A percentile compares a stretch with the other conserved stretches of the same genome.
Conservation (phyloP, 2,888 invertebrate genomes). For the Noctua pronuba region DNA sequence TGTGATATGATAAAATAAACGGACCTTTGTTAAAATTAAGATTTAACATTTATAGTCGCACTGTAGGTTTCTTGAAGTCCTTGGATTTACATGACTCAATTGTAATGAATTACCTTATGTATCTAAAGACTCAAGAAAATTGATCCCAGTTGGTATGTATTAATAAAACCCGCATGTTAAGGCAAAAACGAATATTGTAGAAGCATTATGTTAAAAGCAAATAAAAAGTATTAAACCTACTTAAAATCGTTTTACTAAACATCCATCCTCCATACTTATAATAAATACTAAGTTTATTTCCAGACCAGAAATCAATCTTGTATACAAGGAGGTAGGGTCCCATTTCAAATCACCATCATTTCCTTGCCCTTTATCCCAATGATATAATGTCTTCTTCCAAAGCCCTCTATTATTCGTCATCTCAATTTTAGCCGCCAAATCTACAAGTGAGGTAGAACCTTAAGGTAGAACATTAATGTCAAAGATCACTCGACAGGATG, state of each 20-base stretch:
- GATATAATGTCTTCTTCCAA: background rate
- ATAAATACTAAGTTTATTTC: background rate
- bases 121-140: constrained; percentile 17
- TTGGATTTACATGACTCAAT: constrained; percentile 8
- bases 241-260: constrained; percentile 30
- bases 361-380: background rate
- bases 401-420: background rate
- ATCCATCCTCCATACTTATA: background rate
- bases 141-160: background rate
- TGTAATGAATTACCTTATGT: background rate
- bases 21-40: constrained; percentile 19
- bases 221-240: constrained; percentile 29
- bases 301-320: background rate
- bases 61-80: constrained; percentile 3
- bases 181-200: constrained; percentile 17
- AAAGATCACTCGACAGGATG: background rate
- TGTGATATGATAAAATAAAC: constrained; percentile 56
- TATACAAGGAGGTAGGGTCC: background rate
- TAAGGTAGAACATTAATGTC: background rate
- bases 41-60: constrained; percentile 10
- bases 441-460: background rate
- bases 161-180: background rate
- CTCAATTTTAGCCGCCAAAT: background rate
- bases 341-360: background rate
- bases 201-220: constrained; percentile 31